Conservation (phyloP, 35 echinoderm and acorn worm genomes). For the Apostichopus japonicus region DNA sequence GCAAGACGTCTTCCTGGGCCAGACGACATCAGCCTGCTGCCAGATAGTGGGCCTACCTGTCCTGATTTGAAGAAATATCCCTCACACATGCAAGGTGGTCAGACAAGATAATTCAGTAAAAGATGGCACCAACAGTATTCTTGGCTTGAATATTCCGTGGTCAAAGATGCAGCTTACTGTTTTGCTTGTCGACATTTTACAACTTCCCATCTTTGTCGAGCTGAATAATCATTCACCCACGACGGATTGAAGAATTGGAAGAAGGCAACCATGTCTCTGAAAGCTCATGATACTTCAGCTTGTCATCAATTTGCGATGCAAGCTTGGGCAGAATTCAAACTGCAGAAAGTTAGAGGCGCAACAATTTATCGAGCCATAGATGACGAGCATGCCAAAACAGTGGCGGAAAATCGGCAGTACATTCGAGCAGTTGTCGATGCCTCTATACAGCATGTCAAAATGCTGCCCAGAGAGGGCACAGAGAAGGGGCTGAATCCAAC, state of each 20-base stretch:
- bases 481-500: constrained; percentile 49
- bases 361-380: constrained; percentile 34
- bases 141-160: constrained; percentile 55
- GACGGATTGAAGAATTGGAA: constrained; percentile 54
- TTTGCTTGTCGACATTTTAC: constrained; percentile 42
- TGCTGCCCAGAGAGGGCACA: constrained; percentile 47
- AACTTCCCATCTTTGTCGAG: constrained; percentile 34
- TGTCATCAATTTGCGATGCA: constrained; percentile 54
- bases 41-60: constrained; percentile 36
- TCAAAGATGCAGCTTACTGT: constrained; percentile 55
- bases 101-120: constrained; percentile 48
- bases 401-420: constrained; percentile 47
- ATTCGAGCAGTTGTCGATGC: constrained; percentile 37
- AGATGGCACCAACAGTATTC: constrained; percentile 37
- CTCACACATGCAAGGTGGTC: constrained; percentile 35
- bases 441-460: constrained; percentile 52
- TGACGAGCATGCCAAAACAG: constrained; percentile 41
- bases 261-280: constrained; percentile 53
- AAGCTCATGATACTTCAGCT: constrained; percentile 48
- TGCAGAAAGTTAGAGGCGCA: constrained; percentile 43
- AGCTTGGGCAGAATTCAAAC: constrained; percentile 38
- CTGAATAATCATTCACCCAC: constrained; percentile 43
- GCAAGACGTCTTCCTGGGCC: constrained; percentile 20
- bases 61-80: constrained; percentile 29
- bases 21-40: constrained; percentile 39